These are phyloP conservation scores for Catostomus latipinnis DNA, from an alignment of 2,797 vertebrate genomes.

Conservation along the genomic window DNA sequence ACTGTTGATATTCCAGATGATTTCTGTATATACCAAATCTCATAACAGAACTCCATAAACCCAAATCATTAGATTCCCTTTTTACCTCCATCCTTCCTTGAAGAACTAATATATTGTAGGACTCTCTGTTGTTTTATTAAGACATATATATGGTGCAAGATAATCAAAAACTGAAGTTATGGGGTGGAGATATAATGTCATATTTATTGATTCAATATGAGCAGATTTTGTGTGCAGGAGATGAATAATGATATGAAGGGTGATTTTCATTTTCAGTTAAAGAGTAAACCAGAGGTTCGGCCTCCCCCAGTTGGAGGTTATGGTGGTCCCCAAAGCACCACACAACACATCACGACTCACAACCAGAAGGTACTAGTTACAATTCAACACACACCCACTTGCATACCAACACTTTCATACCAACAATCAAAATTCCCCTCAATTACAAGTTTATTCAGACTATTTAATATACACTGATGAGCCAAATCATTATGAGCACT, in stretches of 20 bases:
- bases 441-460: neutral
- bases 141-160: neutral
- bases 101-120: neutral
- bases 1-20: neutral
- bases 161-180: neutral
- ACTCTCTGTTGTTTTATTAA: neutral
- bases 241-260: neutral
- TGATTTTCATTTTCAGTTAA: conserved; percentile 22
- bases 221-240: neutral
- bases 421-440: neutral
- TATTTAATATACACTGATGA: neutral
- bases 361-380: conserved; percentile 57
- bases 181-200: neutral
- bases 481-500: no score
- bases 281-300: conserved; percentile 23
- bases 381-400: no score
- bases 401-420: neutral
- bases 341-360: conserved; percentile 66
- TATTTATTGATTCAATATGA: neutral
- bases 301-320: conserved; percentile 30
- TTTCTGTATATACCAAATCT: neutral
- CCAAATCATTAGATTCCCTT: neutral
- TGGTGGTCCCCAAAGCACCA: conserved; percentile 55
- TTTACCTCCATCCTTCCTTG: neutral
- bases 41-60: neutral